Evolutionary conservation across 2,888 invertebrate genomes (phyloP), one percentile per base, ranked within the genome.

Genomic region (Muschampia plurimacula): DNA sequence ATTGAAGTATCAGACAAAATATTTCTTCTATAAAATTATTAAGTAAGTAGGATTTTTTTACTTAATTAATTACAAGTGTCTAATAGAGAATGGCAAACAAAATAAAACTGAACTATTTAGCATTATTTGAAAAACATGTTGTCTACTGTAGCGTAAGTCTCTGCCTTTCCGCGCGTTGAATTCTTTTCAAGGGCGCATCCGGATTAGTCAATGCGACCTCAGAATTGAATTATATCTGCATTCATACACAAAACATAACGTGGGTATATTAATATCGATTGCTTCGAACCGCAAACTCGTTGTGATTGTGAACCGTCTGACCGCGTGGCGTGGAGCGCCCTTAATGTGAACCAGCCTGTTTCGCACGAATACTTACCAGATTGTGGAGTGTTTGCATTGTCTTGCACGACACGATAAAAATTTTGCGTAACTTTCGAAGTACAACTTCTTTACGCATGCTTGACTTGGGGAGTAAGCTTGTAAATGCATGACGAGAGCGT

Each of bases 331-430:
- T 80, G 80, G 82, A 79, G 78, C 83, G 82, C 80, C 81, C 82
- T 82, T 82, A 87, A 88, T 88, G 86, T 81, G 86, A 86, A 83
- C 87, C 81, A 81, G 84, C 82, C 86, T 85, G 82, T 67, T 88
- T 87, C 84, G 86, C 86, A 79, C 80, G 57, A 59, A 59, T 82
- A 80, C 84, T 81, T 79, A 78, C 79, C 82, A 84, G 83, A 83
- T 81, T 76, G 74, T 72, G 74, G 77, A 76, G 77, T 77, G 84
- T 83, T 75, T 84, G 78, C 89, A 81, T 80, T 87, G 80, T 77
- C 28, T 32, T 52, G 52, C 0, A 55, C 62, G 52, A 28, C 15
- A 52, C 52, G 52, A 15, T 52, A 8, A n/a, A 15, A 52, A 2
- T 52, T 15, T 52, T 52, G 22, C 22, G 22, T 22, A 22, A 22